Base-by-base conservation (phyloP, 2,888 invertebrate species). In the Ligdia adustata region DNA sequence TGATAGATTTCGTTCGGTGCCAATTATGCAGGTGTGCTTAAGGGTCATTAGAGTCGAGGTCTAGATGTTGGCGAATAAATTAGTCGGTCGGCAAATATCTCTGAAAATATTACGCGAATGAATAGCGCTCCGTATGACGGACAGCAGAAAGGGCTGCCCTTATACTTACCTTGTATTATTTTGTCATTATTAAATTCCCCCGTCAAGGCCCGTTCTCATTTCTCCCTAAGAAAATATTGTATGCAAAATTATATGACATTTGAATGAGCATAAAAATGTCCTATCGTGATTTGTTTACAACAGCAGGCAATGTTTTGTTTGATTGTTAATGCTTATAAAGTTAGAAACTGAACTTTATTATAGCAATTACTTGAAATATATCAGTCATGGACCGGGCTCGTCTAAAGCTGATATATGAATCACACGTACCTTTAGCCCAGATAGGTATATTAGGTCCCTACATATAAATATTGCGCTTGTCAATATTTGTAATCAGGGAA, bases 161-260 rank as follows among this genome's bases (percentile, higher is more conserved):
- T 86, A 85, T 80, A 84, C 77, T 83, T 84, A 77, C 80, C 85
- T 85, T 83, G 89, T 88, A 90, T 90, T 90, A 90, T 90, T 90
- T 90, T 90, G 90, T 90, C 89, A 90, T 90, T 89, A 90, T 90
- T 90, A 90, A 90, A 90, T 90, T 90, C 90, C 78, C 72, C 79
- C 87, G 90, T 90, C 90, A 88, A 76, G 75, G 66, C 75, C 65
- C 69, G 81, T 84, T 88, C 79, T 85, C 86, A 83, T 88, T 90
- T 82, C 79, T 74, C 69, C 76, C 75, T 72, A 80, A 82, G 87
- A 80, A 90, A 89, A 89, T 90, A 89, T 90, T 90, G 89, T 89
- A 90, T 90, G 90, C 89, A 89, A 90, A 89, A 85, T 83, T 82
- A 84, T 90, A 90, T 90, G 90, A 90, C 90, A 86, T 83, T 83